phyloP scores from a whole-genome alignment of 2,888 invertebrate species.

The Cerceris rybyensis region DNA sequence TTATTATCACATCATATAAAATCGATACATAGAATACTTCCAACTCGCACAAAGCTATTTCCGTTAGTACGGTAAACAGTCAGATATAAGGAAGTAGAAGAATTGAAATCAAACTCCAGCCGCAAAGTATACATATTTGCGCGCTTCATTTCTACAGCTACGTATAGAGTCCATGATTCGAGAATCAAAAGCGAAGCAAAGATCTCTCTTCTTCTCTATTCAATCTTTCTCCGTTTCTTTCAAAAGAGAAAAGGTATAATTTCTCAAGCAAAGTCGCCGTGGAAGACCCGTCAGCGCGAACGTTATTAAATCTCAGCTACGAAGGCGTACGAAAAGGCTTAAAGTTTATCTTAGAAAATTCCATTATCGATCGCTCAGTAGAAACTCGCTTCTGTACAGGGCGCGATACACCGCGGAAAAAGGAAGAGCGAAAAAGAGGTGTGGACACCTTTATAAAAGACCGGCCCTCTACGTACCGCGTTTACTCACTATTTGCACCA shows the following conservation, averaged over 20 bases:
- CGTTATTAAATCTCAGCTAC: conserved; percentile 37
- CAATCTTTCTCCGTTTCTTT: no score
- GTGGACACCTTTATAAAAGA: conserved; percentile 21
- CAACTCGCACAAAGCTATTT: no score
- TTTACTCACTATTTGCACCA: conserved; percentile 38
- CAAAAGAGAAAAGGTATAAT: not conserved
- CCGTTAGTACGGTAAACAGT: no score
- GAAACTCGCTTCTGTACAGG: conserved; percentile 10
- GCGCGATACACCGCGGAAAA: conserved; percentile 5
- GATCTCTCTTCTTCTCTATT: no score
- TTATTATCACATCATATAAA: no score
- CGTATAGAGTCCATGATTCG: no score
- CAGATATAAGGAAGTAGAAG: no score
- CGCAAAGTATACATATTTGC: no score
- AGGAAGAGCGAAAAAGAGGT: not conserved
- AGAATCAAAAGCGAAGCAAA: no score
- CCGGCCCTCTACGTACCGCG: conserved; percentile 13
- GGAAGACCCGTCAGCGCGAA: not conserved
- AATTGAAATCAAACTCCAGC: no score
- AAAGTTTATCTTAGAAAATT: conserved; percentile 49
- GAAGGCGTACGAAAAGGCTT: conserved; percentile 21
- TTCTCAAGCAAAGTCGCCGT: not conserved
- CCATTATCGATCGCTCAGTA: conserved; percentile 45
- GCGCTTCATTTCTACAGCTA: no score
- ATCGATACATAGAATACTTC: no score